Evolutionary conservation across 2,888 invertebrate genomes (phyloP).

Genomic region (Athalia rosae): DNA sequence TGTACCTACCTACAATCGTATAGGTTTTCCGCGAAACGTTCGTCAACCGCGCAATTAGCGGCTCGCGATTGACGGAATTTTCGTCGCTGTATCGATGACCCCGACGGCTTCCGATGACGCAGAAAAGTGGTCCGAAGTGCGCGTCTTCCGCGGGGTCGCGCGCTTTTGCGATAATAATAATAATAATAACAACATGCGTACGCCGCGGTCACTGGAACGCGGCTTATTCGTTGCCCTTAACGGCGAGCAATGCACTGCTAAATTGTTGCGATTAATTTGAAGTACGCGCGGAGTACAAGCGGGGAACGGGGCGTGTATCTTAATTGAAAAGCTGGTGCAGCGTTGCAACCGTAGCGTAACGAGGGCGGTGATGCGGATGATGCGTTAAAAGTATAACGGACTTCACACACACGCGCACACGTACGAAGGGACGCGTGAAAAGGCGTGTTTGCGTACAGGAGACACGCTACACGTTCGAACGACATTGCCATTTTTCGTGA

Average conservation of each 20-base stretch:
- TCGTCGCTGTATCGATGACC: background rate
- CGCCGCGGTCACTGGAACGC: constrained; percentile 10
- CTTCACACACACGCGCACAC: background rate
- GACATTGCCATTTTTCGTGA: constrained; percentile 12
- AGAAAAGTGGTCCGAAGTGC: constrained; percentile 12
- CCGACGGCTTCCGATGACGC: background rate
- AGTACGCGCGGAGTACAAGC: constrained; percentile 1
- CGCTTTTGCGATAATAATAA: no score
- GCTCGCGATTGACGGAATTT: constrained; percentile 14
- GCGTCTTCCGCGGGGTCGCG: constrained; percentile 15
- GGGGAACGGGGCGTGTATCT: no score
- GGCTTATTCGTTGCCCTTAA: constrained; percentile 39
- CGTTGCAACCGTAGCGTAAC: constrained; percentile 11
- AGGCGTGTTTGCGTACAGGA: background rate
- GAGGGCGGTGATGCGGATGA: constrained; percentile 3
- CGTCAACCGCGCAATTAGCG: constrained; percentile 6
- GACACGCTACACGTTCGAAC: background rate
- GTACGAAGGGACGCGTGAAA: background rate
- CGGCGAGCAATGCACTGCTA: constrained; percentile 32
- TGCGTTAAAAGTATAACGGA: constrained; percentile 5
- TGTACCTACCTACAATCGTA: no score
- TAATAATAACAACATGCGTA: no score
- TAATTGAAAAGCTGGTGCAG: constrained; percentile 26
- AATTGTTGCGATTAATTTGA: constrained; percentile 34
- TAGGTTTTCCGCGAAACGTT: no score